Base-by-base conservation (phyloP, 2,113 vertebrate species). In the Dendrocopos noguchii region DNA sequence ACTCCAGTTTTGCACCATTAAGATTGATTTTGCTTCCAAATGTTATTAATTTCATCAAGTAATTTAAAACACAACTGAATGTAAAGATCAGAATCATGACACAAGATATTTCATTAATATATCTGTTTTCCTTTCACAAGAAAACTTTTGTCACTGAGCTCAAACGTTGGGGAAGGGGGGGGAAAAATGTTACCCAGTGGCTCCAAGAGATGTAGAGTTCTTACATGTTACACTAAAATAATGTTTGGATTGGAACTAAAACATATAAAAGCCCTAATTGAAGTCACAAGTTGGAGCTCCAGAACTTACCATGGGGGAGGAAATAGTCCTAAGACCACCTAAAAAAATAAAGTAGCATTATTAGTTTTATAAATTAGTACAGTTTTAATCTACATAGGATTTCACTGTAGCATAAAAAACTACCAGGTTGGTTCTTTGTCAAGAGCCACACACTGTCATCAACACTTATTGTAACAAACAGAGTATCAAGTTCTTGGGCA, bases 211-310 rank as follows among this genome's bases (percentile, higher is more conserved):
- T 31, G 52, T 53, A 70, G 80, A 56, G 17, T 89, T 90, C 74
- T 42, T 42, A 68, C 60, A 74, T 66, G 15, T 83, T 87, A 84
- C n/a, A 72, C 67, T 88, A 90, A 81, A 88, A 71, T 84, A 72
- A 76, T 85, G 64, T 84, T 93, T 93, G 82, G 87, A 94, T 81
- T 96, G 95, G 89, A 97, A 95, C 77, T 85, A 96, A 95, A 96
- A 84, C 91, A 96, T 92, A 95, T 91, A 82, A 90, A 82, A 81
- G 21, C 52, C 95, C 96, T 96, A 93, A 91, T 29, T 95, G 79
- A 97, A 96, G 83, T 95, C 95, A 97, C 92, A 97, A 95, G 88
- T 95, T 97, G 97, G 96, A 97, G 95, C 95, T 97, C 95, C 95
- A 97, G 92, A 97, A 97, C 94, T 97, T 96, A 97, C 95, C 95